Base-by-base conservation (phyloP, 2,888 invertebrate species). In the Heteromyza rotundicornis region DNA sequence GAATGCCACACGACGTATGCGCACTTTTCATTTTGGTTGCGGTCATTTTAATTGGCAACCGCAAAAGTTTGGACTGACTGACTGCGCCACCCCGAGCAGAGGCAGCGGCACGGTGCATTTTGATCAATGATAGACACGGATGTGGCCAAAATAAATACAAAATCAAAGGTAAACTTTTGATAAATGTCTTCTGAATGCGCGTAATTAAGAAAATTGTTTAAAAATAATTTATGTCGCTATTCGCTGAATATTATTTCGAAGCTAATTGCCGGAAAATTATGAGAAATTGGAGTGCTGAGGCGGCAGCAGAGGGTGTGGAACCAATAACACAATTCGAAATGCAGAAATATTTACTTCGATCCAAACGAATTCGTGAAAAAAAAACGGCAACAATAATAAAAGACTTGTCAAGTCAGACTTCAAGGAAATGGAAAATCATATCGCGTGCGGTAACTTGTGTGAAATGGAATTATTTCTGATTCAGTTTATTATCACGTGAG, bases 181-280 rank as follows among this genome's bases (percentile, higher is more conserved):
- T 52, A 57, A 57, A 62, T 59, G 49, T 27, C n/a, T 35, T 59
- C 32, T 54, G n/a, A 32, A 23, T 58, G 50, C 56, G 44, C 50
- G 24, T 19, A 32, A 60, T 36, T 27, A 22, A 49, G 20, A 56
- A 44, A 59, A 55, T 32, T 58, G 22, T 35, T 36, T n/a, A n/a
- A 44, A 52, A 22, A 50, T 20, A 22, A 16, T 51, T 35, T 59
- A 50, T 20, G 60, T 57, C 14, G 40, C 49, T 32, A 17, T 55
- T n/a, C 47, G 23, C 49, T 55, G 32, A 57, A 52, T 59, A 35
- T 61, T 51, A 35, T 55, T 53, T 57, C 59, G 62, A 63, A 72
- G 63, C 74, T 74, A 73, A 74, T 73, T 75, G 73, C 70, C 64
- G 69, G 54, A 63, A 69, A 68, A 70, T 68, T 65, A 57, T 63